Percentiles rank a stretch among this genome's conserved stretches.
phyloP scores from a whole-genome alignment of 2,888 invertebrate genomes.

The Nemoura dubitans region DNA sequence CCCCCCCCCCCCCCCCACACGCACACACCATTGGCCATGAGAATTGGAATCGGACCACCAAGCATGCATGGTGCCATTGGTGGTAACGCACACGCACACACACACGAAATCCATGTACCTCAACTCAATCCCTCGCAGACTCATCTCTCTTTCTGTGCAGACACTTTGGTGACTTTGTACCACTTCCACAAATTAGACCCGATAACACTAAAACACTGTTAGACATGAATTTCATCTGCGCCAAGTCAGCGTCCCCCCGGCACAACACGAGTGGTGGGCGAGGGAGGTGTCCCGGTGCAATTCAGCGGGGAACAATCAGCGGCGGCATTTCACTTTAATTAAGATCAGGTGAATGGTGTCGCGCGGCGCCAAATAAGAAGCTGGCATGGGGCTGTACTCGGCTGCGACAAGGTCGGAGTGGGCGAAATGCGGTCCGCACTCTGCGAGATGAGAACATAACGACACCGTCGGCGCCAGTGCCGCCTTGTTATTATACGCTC shows the following conservation, averaged over 20 bases:
- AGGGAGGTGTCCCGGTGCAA: slow-evolving; percentile 13
- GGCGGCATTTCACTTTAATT: slow-evolving; percentile 44
- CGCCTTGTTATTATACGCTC: too few relatives aligned
- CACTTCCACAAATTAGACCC: slow-evolving; percentile 48
- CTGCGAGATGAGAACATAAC: too few relatives aligned
- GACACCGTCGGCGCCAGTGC: too few relatives aligned
- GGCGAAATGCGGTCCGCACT: background rate
- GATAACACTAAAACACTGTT: slow-evolving; percentile 46
- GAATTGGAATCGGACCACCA: background rate
- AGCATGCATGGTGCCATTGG: background rate
- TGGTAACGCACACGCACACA: too few relatives aligned
- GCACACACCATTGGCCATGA: too few relatives aligned
- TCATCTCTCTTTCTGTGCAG: background rate
- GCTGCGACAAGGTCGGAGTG: background rate
- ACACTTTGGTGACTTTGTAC: slow-evolving; percentile 21
- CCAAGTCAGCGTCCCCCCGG: slow-evolving; percentile 39
- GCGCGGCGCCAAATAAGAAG: slow-evolving; percentile 2
- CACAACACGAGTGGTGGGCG: background rate
- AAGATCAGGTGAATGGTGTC: slow-evolving; percentile 37
- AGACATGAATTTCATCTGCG: slow-evolving; percentile 44
- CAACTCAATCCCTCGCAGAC: background rate
- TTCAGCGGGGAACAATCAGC: slow-evolving; percentile 38
- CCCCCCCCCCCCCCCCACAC: background rate
- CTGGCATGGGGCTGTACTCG: background rate
- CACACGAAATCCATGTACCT: background rate